Evolutionary conservation across 2,888 invertebrate genomes (phyloP), one percentile per base, ranked within the genome.

Genomic region (Iphiclides podalirius): DNA sequence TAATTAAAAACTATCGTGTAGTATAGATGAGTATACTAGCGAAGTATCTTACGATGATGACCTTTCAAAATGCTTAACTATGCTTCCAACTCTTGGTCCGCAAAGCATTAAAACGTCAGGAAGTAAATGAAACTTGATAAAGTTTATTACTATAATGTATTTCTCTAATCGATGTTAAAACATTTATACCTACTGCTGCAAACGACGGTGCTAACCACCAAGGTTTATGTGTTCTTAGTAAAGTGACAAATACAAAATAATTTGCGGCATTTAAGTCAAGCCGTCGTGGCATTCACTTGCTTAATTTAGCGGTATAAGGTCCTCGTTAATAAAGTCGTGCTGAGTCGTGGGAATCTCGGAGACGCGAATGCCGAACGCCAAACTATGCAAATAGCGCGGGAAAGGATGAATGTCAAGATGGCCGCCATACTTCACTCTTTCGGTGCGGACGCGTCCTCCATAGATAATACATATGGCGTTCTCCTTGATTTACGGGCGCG

Each of bases 361-460:
- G 36, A 37, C 20, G 23, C 34, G 46, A 40, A 64, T 59, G n/a
- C n/a, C n/a, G n/a, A n/a, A n/a, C n/a, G n/a, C n/a, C n/a, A 20
- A 20, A 20, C 20, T 20, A 75, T 75, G 74, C 66, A 75, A 77
- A 75, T 74, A 64, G 64, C 68, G 66, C 73, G 70, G 68, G 66
- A 66, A 70, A 70, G 61, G 69, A 74, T 69, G 70, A 70, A 70
- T 66, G 77, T 66, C 70, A 62, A 41, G 33, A 36, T 43, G 44
- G 45, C 53, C 43, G 51, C 52, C 73, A 69, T 73, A 68, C 70
- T 70, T 75, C 63, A 69, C 63, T 58, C 40, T 47, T 58, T 50
- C 53, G 43, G n/a, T n/a, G n/a, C n/a, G n/a, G 37, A 20, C 20
- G 20, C 20, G 20, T 20, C 20, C 20, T 6, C n/a, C n/a, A n/a